Conservation (phyloP, 35 echinoderm and acorn worm species). For the Heliocidaris tuberculata region DNA sequence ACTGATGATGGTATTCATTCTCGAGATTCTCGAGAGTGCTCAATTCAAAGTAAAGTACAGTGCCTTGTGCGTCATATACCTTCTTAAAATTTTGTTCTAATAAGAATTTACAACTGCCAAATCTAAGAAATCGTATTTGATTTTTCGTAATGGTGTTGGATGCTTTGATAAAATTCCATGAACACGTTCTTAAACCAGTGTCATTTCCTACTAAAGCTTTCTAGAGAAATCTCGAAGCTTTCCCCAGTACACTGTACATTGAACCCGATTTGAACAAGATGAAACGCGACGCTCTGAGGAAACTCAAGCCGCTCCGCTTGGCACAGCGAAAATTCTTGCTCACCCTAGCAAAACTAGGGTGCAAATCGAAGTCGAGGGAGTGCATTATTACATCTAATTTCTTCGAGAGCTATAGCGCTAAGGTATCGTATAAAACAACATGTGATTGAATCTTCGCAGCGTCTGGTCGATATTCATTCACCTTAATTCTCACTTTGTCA, state of each 20-base stretch:
- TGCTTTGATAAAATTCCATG: too few relatives aligned
- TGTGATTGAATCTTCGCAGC: conserved; percentile 9
- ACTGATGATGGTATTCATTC: too few relatives aligned
- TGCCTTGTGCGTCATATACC: too few relatives aligned
- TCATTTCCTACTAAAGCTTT: too few relatives aligned
- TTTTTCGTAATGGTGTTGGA: too few relatives aligned
- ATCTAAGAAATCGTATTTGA: too few relatives aligned
- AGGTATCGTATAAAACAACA: conserved; percentile 11
- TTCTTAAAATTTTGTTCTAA: too few relatives aligned
- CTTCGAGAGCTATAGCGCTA: neutral
- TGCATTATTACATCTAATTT: conserved; percentile 6
- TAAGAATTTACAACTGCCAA: too few relatives aligned
- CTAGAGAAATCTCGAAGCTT: neutral
- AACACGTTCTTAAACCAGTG: too few relatives aligned
- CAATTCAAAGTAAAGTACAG: too few relatives aligned
- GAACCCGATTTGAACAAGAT: neutral
- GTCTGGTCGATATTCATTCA: neutral
- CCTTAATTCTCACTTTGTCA: conserved; percentile 11
- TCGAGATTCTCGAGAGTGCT: too few relatives aligned
- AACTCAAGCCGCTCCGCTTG: neutral
- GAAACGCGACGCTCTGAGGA: neutral
- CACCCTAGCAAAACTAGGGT: neutral
- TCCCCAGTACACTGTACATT: neutral
- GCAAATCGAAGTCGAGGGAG: neutral
- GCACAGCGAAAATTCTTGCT: neutral